Evolutionary conservation across 2,797 vertebrate species (phyloP), one percentile per base, ranked within the genome.

Genomic region (Chromobotia macracanthus): DNA sequence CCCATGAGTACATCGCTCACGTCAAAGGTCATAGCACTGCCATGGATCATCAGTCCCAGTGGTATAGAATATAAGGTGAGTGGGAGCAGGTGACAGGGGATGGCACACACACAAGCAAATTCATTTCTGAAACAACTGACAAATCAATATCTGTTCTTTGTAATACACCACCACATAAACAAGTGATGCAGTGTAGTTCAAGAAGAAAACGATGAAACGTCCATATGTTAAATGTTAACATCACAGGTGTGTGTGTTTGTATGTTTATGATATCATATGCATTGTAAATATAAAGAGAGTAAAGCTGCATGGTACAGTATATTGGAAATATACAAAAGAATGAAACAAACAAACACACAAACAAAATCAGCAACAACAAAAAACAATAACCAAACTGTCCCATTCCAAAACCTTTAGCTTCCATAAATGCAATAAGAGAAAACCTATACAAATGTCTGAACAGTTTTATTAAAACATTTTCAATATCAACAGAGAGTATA

Each of bases 11-110:
- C 93, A 89, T 94, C 93, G 84, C 92, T 94, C 91, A 87, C 68
- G 77, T 85, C 0, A 9, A 92, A 97, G 96, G 91, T 97, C 97
- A 97, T 90, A 91, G 95, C 91, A 94, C 95, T 93, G 51, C 9
- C 16, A 53, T 50, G 65, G n/a, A 76, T 56, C 55, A 79, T 28
- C 19, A 9, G 65, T 48, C 75, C 75, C 41, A 56, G 64, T 25
- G 64, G 51, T 55, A 21, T 53, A 72, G 51, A 53, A 51, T 75
- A 79, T 31, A 31, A 21, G 2, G 35, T 58, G 74, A 58, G 44
- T 73, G 65, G 46, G 67, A 71, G 51, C 58, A 77, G 58, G 69
- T 67, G 65, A 71, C 6, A 23, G 72, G 69, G 72, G 44, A 82
- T 75, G 83, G 44, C 51, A 60, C 63, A 80, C 58, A 86, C 65